Evolutionary conservation across 2,797 vertebrate genomes (phyloP).

Genomic region (Neosilurus hyrtlii): DNA sequence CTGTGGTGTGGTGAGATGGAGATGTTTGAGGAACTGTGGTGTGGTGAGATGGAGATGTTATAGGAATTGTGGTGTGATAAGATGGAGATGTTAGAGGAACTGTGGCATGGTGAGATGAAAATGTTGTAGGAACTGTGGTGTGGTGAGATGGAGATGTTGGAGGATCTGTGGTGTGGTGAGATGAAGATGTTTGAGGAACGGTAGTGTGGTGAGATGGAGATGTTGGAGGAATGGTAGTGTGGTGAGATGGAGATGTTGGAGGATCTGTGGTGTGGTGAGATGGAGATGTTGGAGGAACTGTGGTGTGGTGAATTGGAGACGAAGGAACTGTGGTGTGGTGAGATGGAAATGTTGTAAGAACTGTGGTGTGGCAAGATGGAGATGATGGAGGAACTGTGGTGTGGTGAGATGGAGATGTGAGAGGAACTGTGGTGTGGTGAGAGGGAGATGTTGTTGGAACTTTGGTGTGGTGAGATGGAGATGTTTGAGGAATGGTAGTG

Average conservation of each 20-base stretch:
- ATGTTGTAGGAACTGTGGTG: background rate
- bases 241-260: background rate
- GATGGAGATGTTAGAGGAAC: background rate
- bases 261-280: background rate
- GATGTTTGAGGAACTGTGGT: background rate
- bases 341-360: background rate
- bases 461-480: background rate
- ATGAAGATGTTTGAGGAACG: background rate
- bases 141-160: background rate
- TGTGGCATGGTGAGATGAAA: background rate
- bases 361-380: background rate
- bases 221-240: background rate
- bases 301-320: background rate
- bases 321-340: background rate
- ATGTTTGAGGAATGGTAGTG: background rate
- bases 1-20: background rate
- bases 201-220: background rate
- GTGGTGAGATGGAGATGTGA: background rate
- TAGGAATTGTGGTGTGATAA: background rate
- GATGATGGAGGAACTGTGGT: background rate
- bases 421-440: background rate
- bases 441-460: background rate
- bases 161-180: background rate
- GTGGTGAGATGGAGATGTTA: background rate
- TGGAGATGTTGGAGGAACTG: background rate